Percentiles rank a stretch among this genome's conserved stretches.
Conservation (phyloP, 2,797 vertebrate genomes). For the Tadarida brasiliensis region DNA sequence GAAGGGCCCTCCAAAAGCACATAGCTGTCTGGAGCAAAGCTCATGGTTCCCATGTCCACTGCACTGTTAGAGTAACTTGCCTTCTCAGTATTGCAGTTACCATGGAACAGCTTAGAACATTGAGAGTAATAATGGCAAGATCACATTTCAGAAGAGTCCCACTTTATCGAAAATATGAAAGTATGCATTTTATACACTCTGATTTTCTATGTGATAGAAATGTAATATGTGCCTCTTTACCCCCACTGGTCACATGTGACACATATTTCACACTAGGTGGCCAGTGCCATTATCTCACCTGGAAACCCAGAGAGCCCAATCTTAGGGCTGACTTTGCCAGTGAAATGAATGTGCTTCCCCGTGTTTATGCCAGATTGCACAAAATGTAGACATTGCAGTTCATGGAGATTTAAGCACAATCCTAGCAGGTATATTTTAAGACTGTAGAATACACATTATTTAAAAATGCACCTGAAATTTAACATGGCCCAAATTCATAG, state of each 20-base stretch:
- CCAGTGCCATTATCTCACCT: constrained; percentile 51
- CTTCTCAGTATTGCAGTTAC: constrained; percentile 44
- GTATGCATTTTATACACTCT: constrained; percentile 48
- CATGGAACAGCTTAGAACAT: constrained; percentile 26
- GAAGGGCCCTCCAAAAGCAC: constrained; percentile 15
- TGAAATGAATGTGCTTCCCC: constrained; percentile 53
- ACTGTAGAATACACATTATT: constrained; percentile 57
- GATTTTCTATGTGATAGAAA: constrained; percentile 57
- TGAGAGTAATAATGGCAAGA: background rate
- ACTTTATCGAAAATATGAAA: constrained; percentile 56
- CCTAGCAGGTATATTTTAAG: constrained; percentile 63
- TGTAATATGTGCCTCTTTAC: constrained; percentile 52
- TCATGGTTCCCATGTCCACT: background rate
- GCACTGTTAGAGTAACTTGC: constrained; percentile 29
- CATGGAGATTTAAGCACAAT: constrained; percentile 61
- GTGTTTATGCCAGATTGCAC: constrained; percentile 56
- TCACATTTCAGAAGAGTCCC: constrained; percentile 7
- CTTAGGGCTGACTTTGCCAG: constrained; percentile 41
- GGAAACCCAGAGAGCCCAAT: background rate
- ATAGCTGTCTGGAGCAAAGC: background rate
- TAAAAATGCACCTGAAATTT: constrained; percentile 52
- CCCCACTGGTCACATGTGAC: background rate
- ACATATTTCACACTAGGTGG: constrained; percentile 9
- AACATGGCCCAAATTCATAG: constrained; percentile 15
- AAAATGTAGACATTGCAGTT: constrained; percentile 18